Conservation (phyloP, 1,140 invertebrate genomes). For the Papilio aristodemus region DNA sequence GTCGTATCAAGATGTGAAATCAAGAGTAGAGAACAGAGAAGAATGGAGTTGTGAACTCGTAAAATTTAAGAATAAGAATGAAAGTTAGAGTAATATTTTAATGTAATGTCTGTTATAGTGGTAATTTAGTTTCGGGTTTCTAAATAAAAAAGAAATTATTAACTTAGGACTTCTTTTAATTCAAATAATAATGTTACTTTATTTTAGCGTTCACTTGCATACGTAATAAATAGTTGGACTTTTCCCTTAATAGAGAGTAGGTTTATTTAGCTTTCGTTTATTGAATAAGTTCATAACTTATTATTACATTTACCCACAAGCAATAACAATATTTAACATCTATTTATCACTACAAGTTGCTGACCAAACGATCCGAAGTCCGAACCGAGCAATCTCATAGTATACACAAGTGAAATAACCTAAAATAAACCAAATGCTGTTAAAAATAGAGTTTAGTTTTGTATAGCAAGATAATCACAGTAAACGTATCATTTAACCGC, state of each 20-base stretch:
- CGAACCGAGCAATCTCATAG: constrained; percentile 40
- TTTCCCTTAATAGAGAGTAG: background rate
- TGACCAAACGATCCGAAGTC: constrained; percentile 45
- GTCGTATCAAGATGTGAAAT: too few relatives aligned
- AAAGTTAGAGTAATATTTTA: too few relatives aligned
- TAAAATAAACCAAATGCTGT: constrained; percentile 5
- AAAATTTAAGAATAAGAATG: too few relatives aligned
- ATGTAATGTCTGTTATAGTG: too few relatives aligned
- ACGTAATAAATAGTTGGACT: background rate
- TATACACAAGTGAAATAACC: background rate
- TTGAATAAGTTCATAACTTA: background rate
- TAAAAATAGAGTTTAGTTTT: background rate
- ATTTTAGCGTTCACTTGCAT: too few relatives aligned
- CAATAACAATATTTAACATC: constrained; percentile 37
- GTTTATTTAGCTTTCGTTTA: background rate
- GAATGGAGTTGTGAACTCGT: too few relatives aligned
- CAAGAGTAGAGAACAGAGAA: too few relatives aligned
- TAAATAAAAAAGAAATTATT: too few relatives aligned
- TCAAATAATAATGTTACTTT: too few relatives aligned
- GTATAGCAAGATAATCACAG: constrained; percentile 30
- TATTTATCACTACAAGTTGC: constrained; percentile 40
- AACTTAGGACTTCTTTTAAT: too few relatives aligned
- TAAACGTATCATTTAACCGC: constrained; percentile 52
- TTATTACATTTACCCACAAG: constrained; percentile 22
- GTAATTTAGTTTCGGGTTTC: too few relatives aligned